A percentile compares a stretch with the other conserved stretches of the same genome.
phyloP scores from a whole-genome alignment of 2,888 invertebrate species.

The Lasioglossum leucozonium region DNA sequence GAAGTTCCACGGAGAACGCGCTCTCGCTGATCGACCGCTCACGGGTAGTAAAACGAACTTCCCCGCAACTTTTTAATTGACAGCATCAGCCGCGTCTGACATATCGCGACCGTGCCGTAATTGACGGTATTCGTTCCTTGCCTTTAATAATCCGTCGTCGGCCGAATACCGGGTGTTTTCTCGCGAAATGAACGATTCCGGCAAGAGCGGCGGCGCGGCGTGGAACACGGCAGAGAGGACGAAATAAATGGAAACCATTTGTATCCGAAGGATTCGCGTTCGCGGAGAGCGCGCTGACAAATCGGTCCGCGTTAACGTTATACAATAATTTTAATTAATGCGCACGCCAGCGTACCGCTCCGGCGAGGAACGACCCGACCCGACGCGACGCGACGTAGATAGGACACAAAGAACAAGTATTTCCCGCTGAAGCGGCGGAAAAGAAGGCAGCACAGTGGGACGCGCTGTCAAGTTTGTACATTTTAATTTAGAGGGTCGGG shows the following conservation, averaged over 20 bases:
- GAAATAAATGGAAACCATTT: background rate
- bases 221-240: background rate
- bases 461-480: slow-evolving; percentile 60
- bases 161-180: background rate
- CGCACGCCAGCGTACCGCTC: slow-evolving; percentile 2
- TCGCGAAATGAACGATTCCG: background rate
- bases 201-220: background rate
- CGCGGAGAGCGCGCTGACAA: background rate
- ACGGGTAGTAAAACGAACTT: slow-evolving; percentile 3
- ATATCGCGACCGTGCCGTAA: slow-evolving; percentile 53
- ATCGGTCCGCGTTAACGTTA: slow-evolving; percentile 32
- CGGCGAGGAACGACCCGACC: background rate
- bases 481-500: slow-evolving; percentile 61
- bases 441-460: slow-evolving; percentile 33
- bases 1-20: slow-evolving; percentile 24
- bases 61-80: slow-evolving; percentile 60
- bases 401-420: slow-evolving; percentile 42
- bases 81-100: slow-evolving; percentile 44
- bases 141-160: slow-evolving; percentile 31
- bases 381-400: background rate
- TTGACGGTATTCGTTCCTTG: slow-evolving; percentile 54
- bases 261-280: background rate
- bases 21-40: slow-evolving; percentile 14
- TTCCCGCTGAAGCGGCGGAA: slow-evolving; percentile 39
- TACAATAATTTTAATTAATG: slow-evolving; percentile 68